Conservation (phyloP, 2,888 invertebrate species). For the Allacma fusca region DNA sequence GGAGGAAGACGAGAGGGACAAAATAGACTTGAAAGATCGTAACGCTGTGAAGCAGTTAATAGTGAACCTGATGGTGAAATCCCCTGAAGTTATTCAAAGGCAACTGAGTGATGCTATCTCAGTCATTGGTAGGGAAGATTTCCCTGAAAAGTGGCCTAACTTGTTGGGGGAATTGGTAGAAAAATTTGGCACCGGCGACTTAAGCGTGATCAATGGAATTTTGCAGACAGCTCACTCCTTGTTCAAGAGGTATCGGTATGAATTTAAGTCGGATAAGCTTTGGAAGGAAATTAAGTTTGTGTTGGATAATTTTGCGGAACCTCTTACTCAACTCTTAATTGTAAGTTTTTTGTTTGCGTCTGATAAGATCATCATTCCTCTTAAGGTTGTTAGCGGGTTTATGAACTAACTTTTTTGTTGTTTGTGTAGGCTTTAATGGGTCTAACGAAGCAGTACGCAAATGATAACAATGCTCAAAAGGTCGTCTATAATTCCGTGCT, state of each 20-base stretch:
- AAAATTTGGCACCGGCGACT: slow-evolving; percentile 86
- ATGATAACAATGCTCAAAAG: slow-evolving; percentile 80
- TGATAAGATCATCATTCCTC: too few relatives aligned
- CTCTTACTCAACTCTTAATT: slow-evolving; percentile 88
- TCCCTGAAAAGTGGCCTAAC: slow-evolving; percentile 95
- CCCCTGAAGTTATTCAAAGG: slow-evolving; percentile 88
- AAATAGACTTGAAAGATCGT: slow-evolving; percentile 82
- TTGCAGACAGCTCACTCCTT: slow-evolving; percentile 94
- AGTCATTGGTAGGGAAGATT: slow-evolving; percentile 95
- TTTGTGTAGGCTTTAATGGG: slow-evolving; percentile 80
- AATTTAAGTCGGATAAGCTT: slow-evolving; percentile 91
- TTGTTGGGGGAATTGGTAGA: slow-evolving; percentile 92
- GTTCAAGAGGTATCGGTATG: slow-evolving; percentile 93
- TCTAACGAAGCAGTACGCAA: slow-evolving; percentile 78
- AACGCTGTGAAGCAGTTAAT: slow-evolving; percentile 83
- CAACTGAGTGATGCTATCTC: slow-evolving; percentile 95
- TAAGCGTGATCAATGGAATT: slow-evolving; percentile 93
- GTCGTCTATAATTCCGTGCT: slow-evolving; percentile 89
- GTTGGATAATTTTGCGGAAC: slow-evolving; percentile 89
- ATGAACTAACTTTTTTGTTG: too few relatives aligned
- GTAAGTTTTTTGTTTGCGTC: slow-evolving; percentile 67
- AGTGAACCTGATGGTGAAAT: slow-evolving; percentile 90
- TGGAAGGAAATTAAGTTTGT: slow-evolving; percentile 99
- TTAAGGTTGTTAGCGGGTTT: too few relatives aligned
- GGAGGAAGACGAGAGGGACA: slow-evolving; percentile 76